phyloP scores from a whole-genome alignment of 2,797 vertebrate species.

The Megaceryle alcyon region DNA sequence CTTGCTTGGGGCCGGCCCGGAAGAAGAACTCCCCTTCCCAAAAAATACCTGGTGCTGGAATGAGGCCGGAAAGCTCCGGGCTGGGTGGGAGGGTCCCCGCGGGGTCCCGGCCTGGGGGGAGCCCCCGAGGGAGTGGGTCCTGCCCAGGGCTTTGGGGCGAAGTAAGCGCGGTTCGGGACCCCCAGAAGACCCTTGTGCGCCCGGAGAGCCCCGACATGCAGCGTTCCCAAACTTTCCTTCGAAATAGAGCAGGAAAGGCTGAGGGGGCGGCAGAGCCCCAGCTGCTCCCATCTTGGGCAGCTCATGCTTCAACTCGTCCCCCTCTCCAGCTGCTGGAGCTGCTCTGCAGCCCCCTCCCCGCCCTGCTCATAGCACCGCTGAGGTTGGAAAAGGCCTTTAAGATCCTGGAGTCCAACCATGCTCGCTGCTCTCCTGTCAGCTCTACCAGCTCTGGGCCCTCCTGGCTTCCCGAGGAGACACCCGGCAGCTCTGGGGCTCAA shows the following conservation, averaged over 20 bases:
- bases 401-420: background rate
- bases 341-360: background rate
- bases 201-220: rapidly evolving
- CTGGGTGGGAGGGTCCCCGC: background rate
- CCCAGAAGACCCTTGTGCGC: background rate
- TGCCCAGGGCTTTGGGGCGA: too few species aligned
- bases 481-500: background rate
- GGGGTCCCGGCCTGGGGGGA: background rate
- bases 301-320: background rate
- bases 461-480: too few species aligned
- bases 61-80: background rate
- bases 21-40: background rate
- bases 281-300: rapidly evolving
- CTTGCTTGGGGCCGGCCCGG: background rate
- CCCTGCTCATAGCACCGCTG: background rate
- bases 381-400: background rate
- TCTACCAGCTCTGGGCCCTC: background rate
- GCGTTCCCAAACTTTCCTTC: background rate
- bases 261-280: too few species aligned
- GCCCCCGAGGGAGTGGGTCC: background rate
- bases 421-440: background rate
- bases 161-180: background rate
- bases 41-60: background rate
- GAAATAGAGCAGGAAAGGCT: background rate
- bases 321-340: background rate